These are phyloP conservation scores for Polyploca ridens DNA, from an alignment of 2,888 invertebrate genomes.

Conservation along the genomic window DNA sequence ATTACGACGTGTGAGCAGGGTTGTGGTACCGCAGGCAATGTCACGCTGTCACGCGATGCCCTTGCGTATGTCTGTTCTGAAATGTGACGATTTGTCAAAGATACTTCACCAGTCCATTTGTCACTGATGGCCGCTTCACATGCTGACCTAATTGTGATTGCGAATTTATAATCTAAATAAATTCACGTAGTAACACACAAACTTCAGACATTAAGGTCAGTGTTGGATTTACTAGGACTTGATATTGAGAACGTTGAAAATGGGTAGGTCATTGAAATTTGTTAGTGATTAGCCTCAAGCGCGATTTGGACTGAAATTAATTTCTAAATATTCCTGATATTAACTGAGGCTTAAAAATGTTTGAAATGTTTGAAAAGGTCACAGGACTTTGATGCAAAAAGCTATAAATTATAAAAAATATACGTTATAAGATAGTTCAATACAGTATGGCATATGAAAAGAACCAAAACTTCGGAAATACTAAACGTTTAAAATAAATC, in stretches of 20 bases:
- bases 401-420: no score
- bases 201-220: background rate
- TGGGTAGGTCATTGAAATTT: background rate
- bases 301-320: background rate
- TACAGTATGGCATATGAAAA: no score
- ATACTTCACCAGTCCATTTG: slow-evolving; percentile 15
- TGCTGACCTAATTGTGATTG: background rate
- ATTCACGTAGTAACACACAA: background rate
- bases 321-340: background rate
- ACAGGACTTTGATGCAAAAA: no score
- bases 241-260: background rate
- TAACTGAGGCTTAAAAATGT: background rate
- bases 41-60: slow-evolving; percentile 59
- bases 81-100: slow-evolving; percentile 22
- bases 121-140: background rate
- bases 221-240: background rate
- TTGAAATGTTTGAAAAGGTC: no score
- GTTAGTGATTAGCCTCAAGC: background rate
- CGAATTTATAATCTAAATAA: background rate
- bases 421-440: no score
- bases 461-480: background rate
- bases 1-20: slow-evolving; percentile 54
- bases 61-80: slow-evolving; percentile 31
- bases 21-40: slow-evolving; percentile 40
- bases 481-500: background rate